phyloP scores from a whole-genome alignment of 2,888 invertebrate species.

The Agrypnus murinus region DNA sequence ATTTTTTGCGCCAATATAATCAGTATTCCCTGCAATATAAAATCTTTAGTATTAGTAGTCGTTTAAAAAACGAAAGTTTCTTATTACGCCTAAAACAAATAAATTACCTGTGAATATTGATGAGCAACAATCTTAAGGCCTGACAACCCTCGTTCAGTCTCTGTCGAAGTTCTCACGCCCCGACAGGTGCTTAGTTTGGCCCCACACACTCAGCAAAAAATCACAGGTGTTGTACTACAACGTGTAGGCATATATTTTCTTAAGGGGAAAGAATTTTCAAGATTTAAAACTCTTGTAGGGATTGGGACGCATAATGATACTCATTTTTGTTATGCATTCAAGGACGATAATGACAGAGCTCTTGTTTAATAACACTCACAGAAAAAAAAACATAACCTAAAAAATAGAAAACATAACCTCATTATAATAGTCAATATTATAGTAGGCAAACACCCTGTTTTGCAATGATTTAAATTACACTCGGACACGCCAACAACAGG shows the following conservation, averaged over 20 bases:
- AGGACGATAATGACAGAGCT: too few relatives aligned
- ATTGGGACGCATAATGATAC: not conserved
- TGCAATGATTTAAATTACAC: not conserved
- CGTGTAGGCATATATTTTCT: constrained; percentile 33
- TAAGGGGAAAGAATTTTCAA: constrained; percentile 6
- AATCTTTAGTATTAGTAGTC: too few relatives aligned
- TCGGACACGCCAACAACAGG: constrained; percentile 20
- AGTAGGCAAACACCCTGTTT: too few relatives aligned
- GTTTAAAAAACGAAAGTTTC: constrained; percentile 20
- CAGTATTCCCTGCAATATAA: too few relatives aligned
- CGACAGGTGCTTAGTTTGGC: constrained; percentile 55
- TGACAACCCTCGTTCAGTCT: constrained; percentile 33
- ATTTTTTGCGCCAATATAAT: too few relatives aligned
- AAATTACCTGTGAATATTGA: constrained; percentile 3
- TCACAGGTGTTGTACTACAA: constrained; percentile 43
- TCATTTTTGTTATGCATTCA: too few relatives aligned
- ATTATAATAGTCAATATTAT: too few relatives aligned
- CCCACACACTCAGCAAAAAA: constrained; percentile 51
- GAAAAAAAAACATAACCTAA: too few relatives aligned
- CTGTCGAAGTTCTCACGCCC: constrained; percentile 55
- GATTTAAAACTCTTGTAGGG: too few relatives aligned
- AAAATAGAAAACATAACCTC: too few relatives aligned
- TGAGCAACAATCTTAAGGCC: constrained; percentile 28
- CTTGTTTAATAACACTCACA: too few relatives aligned
- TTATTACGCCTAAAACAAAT: not conserved